These are phyloP conservation scores for Micromys minutus DNA, from an alignment of 2,113 vertebrate species.

Conservation along the genomic window DNA sequence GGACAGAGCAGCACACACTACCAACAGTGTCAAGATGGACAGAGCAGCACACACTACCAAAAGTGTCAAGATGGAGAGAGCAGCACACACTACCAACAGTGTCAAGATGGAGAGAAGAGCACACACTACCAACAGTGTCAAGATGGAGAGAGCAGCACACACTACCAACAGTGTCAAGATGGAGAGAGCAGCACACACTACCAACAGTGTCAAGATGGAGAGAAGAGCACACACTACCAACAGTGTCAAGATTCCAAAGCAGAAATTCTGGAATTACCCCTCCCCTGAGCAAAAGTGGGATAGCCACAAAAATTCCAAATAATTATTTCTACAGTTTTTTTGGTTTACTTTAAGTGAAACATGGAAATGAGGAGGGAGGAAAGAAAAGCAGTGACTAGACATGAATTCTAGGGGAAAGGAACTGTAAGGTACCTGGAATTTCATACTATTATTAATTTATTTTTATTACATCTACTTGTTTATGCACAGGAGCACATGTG, in stretches of 20 bases:
- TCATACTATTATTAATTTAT: neutral
- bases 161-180: neutral
- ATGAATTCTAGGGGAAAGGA: constrained; percentile 37
- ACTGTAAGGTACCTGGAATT: neutral
- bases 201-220: neutral
- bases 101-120: neutral
- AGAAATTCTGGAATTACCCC: neutral
- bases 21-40: neutral
- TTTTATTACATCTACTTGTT: neutral
- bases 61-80: neutral
- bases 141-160: neutral
- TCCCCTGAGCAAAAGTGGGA: constrained; percentile 44
- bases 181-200: neutral
- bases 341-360: constrained; percentile 57
- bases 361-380: constrained; percentile 18
- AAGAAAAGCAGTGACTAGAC: neutral
- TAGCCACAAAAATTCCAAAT: constrained; percentile 32
- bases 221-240: neutral
- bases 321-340: constrained; percentile 54
- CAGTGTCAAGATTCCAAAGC: constrained; percentile 21
- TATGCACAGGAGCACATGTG: neutral
- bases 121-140: neutral
- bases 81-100: neutral
- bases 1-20: neutral
- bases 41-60: neutral